Conservation (phyloP, 2,888 invertebrate genomes). For the Isoperla grammatica region DNA sequence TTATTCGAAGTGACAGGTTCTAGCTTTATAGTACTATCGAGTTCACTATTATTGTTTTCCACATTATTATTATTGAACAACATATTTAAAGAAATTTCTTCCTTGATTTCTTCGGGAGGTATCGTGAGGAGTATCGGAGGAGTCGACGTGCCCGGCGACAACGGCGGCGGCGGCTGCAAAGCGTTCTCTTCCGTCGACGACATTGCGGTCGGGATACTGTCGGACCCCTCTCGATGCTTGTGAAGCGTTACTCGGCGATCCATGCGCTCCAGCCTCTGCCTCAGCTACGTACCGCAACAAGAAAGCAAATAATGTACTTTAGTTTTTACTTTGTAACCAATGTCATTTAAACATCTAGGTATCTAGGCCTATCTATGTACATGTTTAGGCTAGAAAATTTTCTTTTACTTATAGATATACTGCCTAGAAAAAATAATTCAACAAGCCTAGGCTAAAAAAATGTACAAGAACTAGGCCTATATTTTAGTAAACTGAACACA, state of each 20-base stretch:
- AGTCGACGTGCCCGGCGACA: not conserved
- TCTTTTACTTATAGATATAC: too few species aligned
- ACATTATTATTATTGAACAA: not conserved
- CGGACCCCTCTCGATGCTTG: conserved; percentile 36
- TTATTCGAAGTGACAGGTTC: not conserved
- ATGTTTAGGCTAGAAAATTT: too few species aligned
- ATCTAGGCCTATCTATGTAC: too few species aligned
- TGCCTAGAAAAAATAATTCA: too few species aligned
- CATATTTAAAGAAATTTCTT: conserved; percentile 7
- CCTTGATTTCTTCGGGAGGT: conserved; percentile 9
- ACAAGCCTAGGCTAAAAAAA: too few species aligned
- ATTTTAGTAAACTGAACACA: too few species aligned
- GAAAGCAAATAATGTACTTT: conserved; percentile 36
- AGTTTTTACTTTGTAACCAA: too few species aligned
- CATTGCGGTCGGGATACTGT: conserved; percentile 6
- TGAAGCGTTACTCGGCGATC: conserved; percentile 54
- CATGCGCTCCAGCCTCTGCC: conserved; percentile 60
- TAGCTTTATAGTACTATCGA: not conserved
- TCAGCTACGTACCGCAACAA: conserved; percentile 48
- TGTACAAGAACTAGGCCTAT: too few species aligned
- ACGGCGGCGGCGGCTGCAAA: not conserved
- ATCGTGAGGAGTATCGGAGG: conserved; percentile 9
- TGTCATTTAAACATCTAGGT: too few species aligned
- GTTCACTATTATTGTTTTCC: not conserved
- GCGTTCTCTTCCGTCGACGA: conserved; percentile 12